Evolutionary conservation across 2,113 vertebrate genomes (phyloP).

Genomic region (Stegastes partitus): DNA sequence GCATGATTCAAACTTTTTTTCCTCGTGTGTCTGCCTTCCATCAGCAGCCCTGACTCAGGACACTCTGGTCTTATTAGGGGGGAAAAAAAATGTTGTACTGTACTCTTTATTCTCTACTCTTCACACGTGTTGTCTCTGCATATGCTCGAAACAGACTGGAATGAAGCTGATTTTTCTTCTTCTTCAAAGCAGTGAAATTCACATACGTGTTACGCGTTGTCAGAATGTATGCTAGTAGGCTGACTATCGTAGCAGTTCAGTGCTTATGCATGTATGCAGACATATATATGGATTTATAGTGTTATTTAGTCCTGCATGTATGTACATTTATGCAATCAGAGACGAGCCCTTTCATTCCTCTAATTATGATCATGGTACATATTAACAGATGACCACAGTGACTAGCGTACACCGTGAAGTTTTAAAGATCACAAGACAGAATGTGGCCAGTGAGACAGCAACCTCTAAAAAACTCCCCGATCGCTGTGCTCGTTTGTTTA

Average conservation of each 20-base stretch:
- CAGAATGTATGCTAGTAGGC: too few relatives aligned
- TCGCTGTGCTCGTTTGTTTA: not conserved
- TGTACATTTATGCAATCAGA: not conserved
- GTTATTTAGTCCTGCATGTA: not conserved
- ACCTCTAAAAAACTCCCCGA: not conserved
- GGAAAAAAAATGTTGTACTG: constrained; percentile 20
- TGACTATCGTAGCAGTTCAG: not conserved
- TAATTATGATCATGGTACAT: not conserved
- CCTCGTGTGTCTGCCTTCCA: constrained; percentile 28
- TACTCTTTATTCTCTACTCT: constrained; percentile 37
- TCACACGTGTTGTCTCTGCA: constrained; percentile 22
- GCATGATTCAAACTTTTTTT: constrained; percentile 49
- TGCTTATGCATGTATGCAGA: not conserved
- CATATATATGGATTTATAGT: too few relatives aligned
- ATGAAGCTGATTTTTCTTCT: not conserved
- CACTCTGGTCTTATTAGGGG: constrained; percentile 32
- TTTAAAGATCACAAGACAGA: not conserved
- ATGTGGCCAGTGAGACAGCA: not conserved
- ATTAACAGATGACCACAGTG: not conserved
- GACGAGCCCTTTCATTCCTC: not conserved
- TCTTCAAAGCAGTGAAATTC: too few relatives aligned
- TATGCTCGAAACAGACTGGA: constrained; percentile 24
- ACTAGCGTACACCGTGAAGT: not conserved
- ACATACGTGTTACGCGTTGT: too few relatives aligned
- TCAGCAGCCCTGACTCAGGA: constrained; percentile 45